Evolutionary conservation across 2,888 invertebrate species (phyloP), one percentile per base, ranked within the genome.

Genomic region (Xestia ashworthii): DNA sequence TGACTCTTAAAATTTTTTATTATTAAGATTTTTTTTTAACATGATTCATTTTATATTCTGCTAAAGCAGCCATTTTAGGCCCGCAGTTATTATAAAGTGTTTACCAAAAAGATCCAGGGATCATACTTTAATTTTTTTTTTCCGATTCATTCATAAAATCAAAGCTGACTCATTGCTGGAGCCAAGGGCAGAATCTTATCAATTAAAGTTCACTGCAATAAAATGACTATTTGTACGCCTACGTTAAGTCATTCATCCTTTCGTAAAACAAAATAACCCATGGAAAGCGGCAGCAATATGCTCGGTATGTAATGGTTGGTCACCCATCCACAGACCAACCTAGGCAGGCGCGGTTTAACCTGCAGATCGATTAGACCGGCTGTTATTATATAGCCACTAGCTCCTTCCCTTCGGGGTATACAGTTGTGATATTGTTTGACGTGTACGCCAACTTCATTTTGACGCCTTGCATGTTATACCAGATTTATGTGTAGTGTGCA

Each of bases 381-480:
- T 50, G 48, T 48, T 48, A 48, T 48, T 48, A 48, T 48, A 5
- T 19, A 19, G 19, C 19, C 50, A 8, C 19, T 6, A 50, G 50
- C 6, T n/a, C 25, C 16, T 12, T 6, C 32, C 22, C 32, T 46
- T n/a, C 2, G 3, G 5, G 9, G 0, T 1, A 14, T 6, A 22
- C 4, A 25, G 11, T 38, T 16, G 16, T 41, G 25, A 22, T 16
- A 55, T 55, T n/a, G 12, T 58, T 19, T 11, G 50, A 19, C 64
- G 14, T 22, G 9, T 60, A 22, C 6, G n/a, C 38, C 44, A n/a
- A 41, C 22, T 67, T 41, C 5, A 38, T 69, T 25, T 25, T 32
- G 14, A 60, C 22, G 41, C 48, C 67, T 68, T 32, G 71, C 82
- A 78, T 79, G 80, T 58, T 64, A 12, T 48, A 60, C 6, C 64